phyloP scores from a whole-genome alignment of 2,113 vertebrate species.

The Spea bombifrons region DNA sequence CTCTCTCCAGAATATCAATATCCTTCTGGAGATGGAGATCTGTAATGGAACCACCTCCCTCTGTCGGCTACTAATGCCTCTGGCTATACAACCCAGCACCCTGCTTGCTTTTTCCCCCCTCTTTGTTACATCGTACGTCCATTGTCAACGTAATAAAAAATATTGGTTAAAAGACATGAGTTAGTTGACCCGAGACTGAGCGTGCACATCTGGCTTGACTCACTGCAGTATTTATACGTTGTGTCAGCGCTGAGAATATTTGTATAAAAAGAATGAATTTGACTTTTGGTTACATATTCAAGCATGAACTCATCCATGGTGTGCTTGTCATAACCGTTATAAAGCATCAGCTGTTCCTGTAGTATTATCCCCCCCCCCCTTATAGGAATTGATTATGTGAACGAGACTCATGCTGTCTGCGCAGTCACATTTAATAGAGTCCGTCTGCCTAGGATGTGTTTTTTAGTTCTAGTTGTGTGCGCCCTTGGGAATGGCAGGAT shows the following conservation, averaged over 20 bases:
- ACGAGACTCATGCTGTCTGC: conserved; percentile 1
- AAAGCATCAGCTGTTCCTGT: not conserved
- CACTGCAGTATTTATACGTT: not conserved
- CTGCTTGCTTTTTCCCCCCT: no score
- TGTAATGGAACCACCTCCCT: no score
- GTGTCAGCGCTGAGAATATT: not conserved
- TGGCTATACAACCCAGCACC: no score
- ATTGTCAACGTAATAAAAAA: no score
- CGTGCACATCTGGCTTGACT: not conserved
- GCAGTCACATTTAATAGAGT: conserved; percentile 11
- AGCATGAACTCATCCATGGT: not conserved
- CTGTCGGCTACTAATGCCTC: no score
- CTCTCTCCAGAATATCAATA: no score
- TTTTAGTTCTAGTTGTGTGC: not conserved
- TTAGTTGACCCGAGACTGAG: not conserved
- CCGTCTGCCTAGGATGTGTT: not conserved
- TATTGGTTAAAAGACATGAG: no score
- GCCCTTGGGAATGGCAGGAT: not conserved
- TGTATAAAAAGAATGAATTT: not conserved
- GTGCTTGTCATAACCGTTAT: conserved; percentile 4
- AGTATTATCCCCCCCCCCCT: not conserved
- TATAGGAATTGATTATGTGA: conserved; percentile 7
- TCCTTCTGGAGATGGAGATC: no score
- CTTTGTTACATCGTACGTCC: no score
- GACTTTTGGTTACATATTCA: not conserved